Conservation (phyloP, 2,888 invertebrate species). For the Prosopocoilus inquinatus region DNA sequence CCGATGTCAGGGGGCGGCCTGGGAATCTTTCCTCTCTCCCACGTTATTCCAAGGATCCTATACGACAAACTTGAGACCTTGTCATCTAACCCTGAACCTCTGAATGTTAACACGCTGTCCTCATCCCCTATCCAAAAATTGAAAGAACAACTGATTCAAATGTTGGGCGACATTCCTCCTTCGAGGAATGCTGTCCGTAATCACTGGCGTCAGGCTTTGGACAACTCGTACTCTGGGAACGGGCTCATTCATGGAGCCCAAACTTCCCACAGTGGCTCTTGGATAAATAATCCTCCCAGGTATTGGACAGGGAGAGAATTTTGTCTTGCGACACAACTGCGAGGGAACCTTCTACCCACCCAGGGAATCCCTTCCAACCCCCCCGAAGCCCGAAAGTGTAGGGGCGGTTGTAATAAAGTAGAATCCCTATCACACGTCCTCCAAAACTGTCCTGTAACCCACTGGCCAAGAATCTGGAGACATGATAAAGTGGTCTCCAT, state of each 20-base stretch:
- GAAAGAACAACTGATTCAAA: no score
- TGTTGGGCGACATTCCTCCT: no score
- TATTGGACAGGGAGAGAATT: slow-evolving; percentile 30
- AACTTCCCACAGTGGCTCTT: not conserved
- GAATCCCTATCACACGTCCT: slow-evolving; percentile 27
- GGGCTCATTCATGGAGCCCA: slow-evolving; percentile 13
- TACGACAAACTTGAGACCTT: no score
- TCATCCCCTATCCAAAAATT: no score
- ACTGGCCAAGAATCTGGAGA: slow-evolving; percentile 20
- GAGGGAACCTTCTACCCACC: slow-evolving; percentile 24
- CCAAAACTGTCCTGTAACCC: slow-evolving; percentile 25
- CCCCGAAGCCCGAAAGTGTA: slow-evolving; percentile 16
- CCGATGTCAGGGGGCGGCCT: no score
- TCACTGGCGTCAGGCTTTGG: no score
- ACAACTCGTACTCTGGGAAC: slow-evolving; percentile 12
- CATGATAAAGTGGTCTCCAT: slow-evolving; percentile 14
- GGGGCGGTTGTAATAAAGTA: slow-evolving; percentile 19
- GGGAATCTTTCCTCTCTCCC: no score
- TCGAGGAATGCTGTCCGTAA: no score
- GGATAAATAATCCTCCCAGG: slow-evolving; percentile 19
- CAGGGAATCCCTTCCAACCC: slow-evolving; percentile 19
- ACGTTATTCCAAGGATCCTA: no score
- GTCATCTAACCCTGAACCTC: no score
- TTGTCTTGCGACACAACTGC: slow-evolving; percentile 26
- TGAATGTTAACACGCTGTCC: no score